Conservation (phyloP, 2,797 vertebrate genomes). For the Echeneis naucrates region DNA sequence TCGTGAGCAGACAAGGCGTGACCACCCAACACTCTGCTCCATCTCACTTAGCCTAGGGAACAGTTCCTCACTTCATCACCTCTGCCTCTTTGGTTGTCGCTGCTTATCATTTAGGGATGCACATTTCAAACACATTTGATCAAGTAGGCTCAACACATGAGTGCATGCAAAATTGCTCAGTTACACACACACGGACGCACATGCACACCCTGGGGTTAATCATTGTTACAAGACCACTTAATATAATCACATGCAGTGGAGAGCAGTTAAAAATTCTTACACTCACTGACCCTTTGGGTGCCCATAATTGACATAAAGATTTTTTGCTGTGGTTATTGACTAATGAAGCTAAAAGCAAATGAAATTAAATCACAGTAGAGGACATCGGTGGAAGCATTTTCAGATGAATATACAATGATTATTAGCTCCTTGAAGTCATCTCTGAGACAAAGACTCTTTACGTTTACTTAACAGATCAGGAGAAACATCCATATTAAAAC, state of each 20-base stretch:
- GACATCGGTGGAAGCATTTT: constrained; percentile 63
- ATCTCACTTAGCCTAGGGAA: constrained; percentile 80
- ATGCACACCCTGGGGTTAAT: constrained; percentile 56
- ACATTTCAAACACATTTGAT: constrained; percentile 57
- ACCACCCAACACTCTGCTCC: constrained; percentile 89
- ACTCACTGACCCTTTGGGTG: constrained; percentile 70
- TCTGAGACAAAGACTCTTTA: constrained; percentile 76
- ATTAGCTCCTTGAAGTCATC: constrained; percentile 71
- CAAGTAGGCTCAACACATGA: constrained; percentile 45
- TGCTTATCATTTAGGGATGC: constrained; percentile 69
- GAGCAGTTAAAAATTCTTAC: constrained; percentile 68
- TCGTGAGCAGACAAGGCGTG: constrained; percentile 88
- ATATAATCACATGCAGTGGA: constrained; percentile 66
- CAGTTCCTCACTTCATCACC: constrained; percentile 68
- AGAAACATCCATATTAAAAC: constrained; percentile 73
- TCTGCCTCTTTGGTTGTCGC: constrained; percentile 42
- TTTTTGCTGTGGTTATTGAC: constrained; percentile 69
- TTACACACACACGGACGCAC: constrained; percentile 7
- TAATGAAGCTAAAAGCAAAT: constrained; percentile 80
- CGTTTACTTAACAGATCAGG: constrained; percentile 74
- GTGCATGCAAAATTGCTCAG: constrained; percentile 33
- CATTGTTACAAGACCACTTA: constrained; percentile 69
- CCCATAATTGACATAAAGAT: constrained; percentile 66
- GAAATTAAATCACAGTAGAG: constrained; percentile 63
- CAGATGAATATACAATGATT: constrained; percentile 71